Evolutionary conservation across 2,797 vertebrate genomes (phyloP), one percentile per base, ranked within the genome.

Genomic region (Cheirogaleus major): DNA sequence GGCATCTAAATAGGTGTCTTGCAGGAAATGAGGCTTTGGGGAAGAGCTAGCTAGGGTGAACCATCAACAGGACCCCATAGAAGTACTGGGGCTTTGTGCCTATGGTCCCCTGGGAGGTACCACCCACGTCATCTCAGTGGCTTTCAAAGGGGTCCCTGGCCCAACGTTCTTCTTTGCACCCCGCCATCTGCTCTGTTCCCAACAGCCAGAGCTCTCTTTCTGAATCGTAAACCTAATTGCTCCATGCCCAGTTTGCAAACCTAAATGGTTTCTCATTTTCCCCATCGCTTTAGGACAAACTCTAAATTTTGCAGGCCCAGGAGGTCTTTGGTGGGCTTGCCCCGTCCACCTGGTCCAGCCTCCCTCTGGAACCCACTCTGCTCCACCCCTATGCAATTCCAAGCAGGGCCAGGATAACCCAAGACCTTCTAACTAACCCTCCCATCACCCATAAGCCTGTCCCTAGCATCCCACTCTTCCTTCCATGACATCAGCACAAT

Each of bases 371-470:
- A 13, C 41, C 50, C 75, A 30, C 3, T 12, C 4, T 0, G 10
- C 67, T 1, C 5, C 61, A 20, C 52, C 0, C 11, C 61, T 35
- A 35, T 0, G 7, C 15, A 3, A 27, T n/a, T 35, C 55, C 41
- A n/a, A 41, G 38, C 20, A 70, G 32, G 27, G 41, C 38, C 12
- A 14, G 22, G 63, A n/a, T 13, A 63, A 69, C 27, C 32, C 3
- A 32, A 50, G 43, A 32, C 35, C 48, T 67, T 43, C 27, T 41
- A 22, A 22, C 5, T 5, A 7, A 12, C 11, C 55, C 17, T 15
- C 25, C 22, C 61, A 7, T 8, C 5, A 27, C 61, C 45, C n/a
- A 12, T 17, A 5, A 38, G 63, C 45, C 38, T 32, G 59, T 48
- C 30, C 43, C 81, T 32, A 25, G 45, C 52, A 45, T 3, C 45